A percentile compares a stretch with the other conserved stretches of the same genome.
phyloP scores from a whole-genome alignment of 2,113 vertebrate genomes.

The Corythornis vintsioides region DNA sequence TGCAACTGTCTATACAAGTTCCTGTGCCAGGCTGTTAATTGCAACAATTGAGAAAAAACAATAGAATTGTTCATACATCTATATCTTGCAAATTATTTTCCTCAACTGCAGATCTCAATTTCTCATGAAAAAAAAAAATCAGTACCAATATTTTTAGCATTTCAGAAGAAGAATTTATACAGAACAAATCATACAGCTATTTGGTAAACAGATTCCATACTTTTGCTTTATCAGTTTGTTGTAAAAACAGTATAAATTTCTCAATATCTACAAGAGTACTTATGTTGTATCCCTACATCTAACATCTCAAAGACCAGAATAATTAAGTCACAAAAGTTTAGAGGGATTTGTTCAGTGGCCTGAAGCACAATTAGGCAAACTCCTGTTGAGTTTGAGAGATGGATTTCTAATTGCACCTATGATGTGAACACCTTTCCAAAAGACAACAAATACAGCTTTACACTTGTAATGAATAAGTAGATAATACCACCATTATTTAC shows the following conservation, averaged over 20 bases:
- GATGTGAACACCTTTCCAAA: background rate
- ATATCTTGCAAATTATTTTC: background rate
- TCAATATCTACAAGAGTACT: background rate
- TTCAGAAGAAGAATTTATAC: background rate
- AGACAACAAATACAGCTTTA: background rate
- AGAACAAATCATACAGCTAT: background rate
- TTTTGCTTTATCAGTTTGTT: background rate
- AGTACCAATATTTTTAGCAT: background rate
- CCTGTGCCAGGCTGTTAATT: background rate
- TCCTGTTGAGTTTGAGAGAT: background rate
- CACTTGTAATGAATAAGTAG: background rate
- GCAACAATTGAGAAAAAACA: background rate
- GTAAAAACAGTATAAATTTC: background rate
- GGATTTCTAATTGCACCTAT: background rate
- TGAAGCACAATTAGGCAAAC: background rate
- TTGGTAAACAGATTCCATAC: background rate
- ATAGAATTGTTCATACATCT: background rate
- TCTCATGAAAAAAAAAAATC: background rate
- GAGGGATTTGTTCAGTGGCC: background rate
- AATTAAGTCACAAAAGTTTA: background rate
- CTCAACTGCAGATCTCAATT: background rate
- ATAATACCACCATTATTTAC: background rate
- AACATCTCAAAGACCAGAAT: background rate
- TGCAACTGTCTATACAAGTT: background rate
- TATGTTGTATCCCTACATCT: background rate